These are phyloP conservation scores for Ammospiza nelsoni DNA, from an alignment of 2,113 vertebrate species.

Conservation along the genomic window DNA sequence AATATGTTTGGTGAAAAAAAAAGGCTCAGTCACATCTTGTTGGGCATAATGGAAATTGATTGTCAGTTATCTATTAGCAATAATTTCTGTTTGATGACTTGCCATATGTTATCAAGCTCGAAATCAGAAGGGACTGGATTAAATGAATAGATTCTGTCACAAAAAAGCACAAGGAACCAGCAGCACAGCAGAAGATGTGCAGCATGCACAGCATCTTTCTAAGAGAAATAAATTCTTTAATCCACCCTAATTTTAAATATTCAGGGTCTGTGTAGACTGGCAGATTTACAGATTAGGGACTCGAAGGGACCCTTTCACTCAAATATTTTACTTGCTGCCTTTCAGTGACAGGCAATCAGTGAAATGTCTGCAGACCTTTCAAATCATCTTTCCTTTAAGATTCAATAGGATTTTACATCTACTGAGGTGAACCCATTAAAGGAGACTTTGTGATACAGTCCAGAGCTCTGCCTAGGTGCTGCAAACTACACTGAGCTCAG, in stretches of 20 bases:
- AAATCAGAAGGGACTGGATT: conserved; percentile 32
- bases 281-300: conserved; percentile 48
- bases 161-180: conserved; percentile 1
- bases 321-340: conserved; percentile 38
- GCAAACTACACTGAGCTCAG: not conserved
- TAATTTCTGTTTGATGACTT: conserved; percentile 70
- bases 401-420: conserved; percentile 47
- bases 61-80: conserved; percentile 67
- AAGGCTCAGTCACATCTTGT: conserved; percentile 50
- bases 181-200: conserved; percentile 6
- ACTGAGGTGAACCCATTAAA: conserved; percentile 2
- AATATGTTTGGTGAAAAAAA: conserved; percentile 32
- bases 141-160: conserved; percentile 54
- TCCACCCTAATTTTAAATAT: conserved; percentile 40
- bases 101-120: conserved; percentile 57
- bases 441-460: conserved; percentile 31
- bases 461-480: conserved; percentile 27
- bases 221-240: conserved; percentile 45
- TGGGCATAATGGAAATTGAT: conserved; percentile 64
- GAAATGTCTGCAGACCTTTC: conserved; percentile 21
- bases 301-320: conserved; percentile 15
- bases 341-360: conserved; percentile 55
- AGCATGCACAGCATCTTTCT: not conserved
- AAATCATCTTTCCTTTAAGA: conserved; percentile 48
- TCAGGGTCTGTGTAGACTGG: conserved; percentile 4